Base-by-base conservation (phyloP, 1,140 invertebrate species). In the Drosophila hydei region DNA sequence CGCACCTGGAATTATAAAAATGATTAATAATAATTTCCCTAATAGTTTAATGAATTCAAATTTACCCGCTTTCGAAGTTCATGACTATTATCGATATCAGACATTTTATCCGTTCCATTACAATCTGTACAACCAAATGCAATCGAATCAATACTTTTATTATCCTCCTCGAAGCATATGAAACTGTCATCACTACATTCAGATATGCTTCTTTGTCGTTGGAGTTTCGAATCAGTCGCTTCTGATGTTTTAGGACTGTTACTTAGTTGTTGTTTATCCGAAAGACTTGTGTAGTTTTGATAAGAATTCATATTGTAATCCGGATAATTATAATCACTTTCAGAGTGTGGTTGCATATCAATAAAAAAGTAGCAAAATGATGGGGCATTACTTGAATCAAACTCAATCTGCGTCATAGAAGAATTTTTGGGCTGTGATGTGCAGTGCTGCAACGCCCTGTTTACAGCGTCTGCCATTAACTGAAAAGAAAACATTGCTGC, bases 1-100 rank as follows among this genome's bases (percentile, higher is more conserved):
- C 92, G 92, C 1, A 95, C 95, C 95, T 95, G 3, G 75, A 36
- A 81, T 9, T 11, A 36, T 25, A 42, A 43, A 47, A 55, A 48
- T 14, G 5, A 16, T 33, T 12, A 16, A 7, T n/a, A 16, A 27
- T 33, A 11, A 33, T 33, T 12, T 33, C 30, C 30, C 11, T 11
- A 11, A 3, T 33, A 30, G 0, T 12, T 11, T 12, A 33, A 33
- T 33, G 11, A 33, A 3, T 11, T 33, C 3, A 11, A 11, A 19
- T n/a, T 18, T 64, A 89, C 87, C 76, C 71, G 87, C 54, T 83
- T 90, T n/a, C n/a, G 48, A 45, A 50, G 27, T 21, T 67, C 71
- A 6, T 48, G 65, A 36, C 54, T 72, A 45, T 72, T 65, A 19
- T 36, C 43, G 55, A 27, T 65, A 65, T 71, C 70, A 25, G 45